Evolutionary conservation across 2,113 vertebrate species (phyloP).

Genomic region (Hippocampus mohnikei): DNA sequence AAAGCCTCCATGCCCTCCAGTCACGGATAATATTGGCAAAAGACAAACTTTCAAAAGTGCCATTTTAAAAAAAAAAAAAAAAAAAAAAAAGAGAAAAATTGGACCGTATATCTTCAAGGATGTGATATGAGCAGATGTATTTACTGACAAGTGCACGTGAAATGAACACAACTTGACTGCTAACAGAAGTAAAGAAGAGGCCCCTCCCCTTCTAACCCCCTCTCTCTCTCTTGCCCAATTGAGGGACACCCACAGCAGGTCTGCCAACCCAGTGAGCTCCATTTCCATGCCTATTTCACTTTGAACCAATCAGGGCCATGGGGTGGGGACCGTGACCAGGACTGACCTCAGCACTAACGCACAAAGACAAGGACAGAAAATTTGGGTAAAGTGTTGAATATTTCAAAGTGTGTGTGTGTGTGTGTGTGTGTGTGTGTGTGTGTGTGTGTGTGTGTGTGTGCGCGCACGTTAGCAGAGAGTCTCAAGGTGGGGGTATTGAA

Average conservation of each 20-base stretch:
- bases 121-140: neutral
- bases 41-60: neutral
- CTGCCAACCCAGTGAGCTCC: slow-evolving; percentile 24
- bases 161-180: slow-evolving; percentile 42
- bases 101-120: slow-evolving; percentile 6
- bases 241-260: slow-evolving; percentile 63
- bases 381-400: slow-evolving; percentile 47
- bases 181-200: slow-evolving; percentile 24
- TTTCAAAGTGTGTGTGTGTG: slow-evolving; percentile 33
- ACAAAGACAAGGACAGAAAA: slow-evolving; percentile 29
- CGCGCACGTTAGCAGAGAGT: neutral
- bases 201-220: slow-evolving; percentile 40
- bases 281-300: slow-evolving; percentile 26
- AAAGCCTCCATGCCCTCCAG: slow-evolving; percentile 11
- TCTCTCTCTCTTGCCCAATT: slow-evolving; percentile 41
- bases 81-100: neutral
- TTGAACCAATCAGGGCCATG: slow-evolving; percentile 30
- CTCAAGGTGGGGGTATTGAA: slow-evolving; percentile 12
- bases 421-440: neutral
- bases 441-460: too few species aligned
- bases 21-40: neutral
- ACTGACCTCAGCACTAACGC: slow-evolving; percentile 14
- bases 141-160: slow-evolving; percentile 30
- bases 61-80: slow-evolving; percentile 1
- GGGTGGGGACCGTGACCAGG: slow-evolving; percentile 35